phyloP scores from a whole-genome alignment of 2,113 vertebrate species.

The Aviceda subcristata region DNA sequence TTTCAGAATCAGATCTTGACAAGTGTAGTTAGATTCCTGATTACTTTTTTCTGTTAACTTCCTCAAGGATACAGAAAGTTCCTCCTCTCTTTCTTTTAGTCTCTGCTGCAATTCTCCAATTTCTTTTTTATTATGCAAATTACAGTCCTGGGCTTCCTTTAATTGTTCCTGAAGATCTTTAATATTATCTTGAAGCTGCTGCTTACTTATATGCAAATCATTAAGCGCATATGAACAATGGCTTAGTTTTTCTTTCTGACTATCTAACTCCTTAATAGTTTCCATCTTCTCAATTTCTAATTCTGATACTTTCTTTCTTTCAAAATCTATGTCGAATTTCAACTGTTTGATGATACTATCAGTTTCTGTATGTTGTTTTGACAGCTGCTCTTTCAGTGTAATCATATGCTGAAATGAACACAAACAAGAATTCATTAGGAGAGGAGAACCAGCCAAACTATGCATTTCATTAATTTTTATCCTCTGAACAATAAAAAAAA shows the following conservation, averaged over 20 bases:
- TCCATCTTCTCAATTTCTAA: constrained; percentile 72
- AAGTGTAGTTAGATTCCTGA: neutral
- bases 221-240: constrained; percentile 82
- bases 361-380: constrained; percentile 77
- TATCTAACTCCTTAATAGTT: constrained; percentile 75
- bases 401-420: constrained; percentile 85
- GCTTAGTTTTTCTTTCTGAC: constrained; percentile 80
- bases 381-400: constrained; percentile 87
- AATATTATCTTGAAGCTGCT: constrained; percentile 79
- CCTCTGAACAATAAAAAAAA: neutral
- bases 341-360: constrained; percentile 71
- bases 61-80: constrained; percentile 62
- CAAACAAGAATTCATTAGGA: neutral
- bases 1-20: constrained; percentile 57
- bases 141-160: constrained; percentile 72
- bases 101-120: constrained; percentile 71
- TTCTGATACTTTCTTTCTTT: constrained; percentile 67
- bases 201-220: constrained; percentile 82
- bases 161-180: constrained; percentile 81
- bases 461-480: neutral
- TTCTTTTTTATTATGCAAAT: constrained; percentile 71
- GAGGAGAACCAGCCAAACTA: neutral
- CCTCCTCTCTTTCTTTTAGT: constrained; percentile 77
- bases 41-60: constrained; percentile 56
- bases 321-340: constrained; percentile 72